Base-by-base conservation (phyloP, 2,888 invertebrate genomes). In the Chaitophorus viminalis region DNA sequence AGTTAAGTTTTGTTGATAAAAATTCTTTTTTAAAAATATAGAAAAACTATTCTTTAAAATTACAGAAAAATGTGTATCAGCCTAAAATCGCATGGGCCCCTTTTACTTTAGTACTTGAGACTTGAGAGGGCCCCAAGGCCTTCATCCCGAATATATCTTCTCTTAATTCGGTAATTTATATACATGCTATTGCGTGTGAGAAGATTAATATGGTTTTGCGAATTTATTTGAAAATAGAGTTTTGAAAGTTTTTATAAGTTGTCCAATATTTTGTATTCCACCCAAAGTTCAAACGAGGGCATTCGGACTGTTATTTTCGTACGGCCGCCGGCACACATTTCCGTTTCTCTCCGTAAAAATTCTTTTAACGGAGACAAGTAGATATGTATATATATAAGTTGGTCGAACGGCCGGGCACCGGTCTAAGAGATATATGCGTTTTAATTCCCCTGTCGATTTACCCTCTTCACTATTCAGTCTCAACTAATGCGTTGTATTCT, bases 161-260 rank as follows among this genome's bases (percentile, higher is more conserved):
- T n/a, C n/a, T n/a, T n/a, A n/a, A n/a, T n/a, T n/a, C n/a, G n/a
- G n/a, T n/a, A n/a, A n/a, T n/a, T n/a, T n/a, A n/a, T n/a, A n/a
- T n/a, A n/a, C n/a, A n/a, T 39, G 54, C 21, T 18, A 54, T 18
- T 18, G 17, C 18, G 54, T 18, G 11, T 11, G 52, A 39, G 52
- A 33, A 60, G 31, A 78, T n/a, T n/a, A 79, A 79, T 65, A 60
- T 65, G 60, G 60, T 79, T 60, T 65, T 79, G 36, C 36, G 54
- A 36, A 65, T 33, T 5, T 3, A 36, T 79, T 79, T 65, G 60
- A 65, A 79, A 79, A 79, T 17, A 36, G 36, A 17, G 36, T 65
- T 79, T 36, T n/a, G n/a, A 36, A 79, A 79, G 36, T 79, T 79
- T 79, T 79, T 79, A 79, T 29, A 33, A 65, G 79, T 78, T 60